Percentiles rank a stretch among this genome's conserved stretches.
phyloP scores from a whole-genome alignment of 2,797 vertebrate species.

The Phalanger gymnotis region DNA sequence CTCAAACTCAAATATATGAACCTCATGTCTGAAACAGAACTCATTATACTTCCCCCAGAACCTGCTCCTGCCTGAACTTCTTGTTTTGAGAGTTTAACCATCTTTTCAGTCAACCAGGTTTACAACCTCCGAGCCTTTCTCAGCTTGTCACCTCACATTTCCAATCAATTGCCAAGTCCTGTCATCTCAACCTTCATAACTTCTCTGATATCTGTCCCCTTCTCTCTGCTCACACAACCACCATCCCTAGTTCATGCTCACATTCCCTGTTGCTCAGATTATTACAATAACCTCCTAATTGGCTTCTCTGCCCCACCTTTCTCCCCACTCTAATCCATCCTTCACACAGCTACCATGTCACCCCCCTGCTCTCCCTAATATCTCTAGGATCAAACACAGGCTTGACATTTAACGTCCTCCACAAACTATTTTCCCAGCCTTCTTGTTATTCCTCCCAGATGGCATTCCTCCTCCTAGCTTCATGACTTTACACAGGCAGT shows the following conservation, averaged over 20 bases:
- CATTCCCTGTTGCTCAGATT: background rate
- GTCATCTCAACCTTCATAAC: background rate
- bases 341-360: background rate
- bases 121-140: background rate
- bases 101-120: background rate
- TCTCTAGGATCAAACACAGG: background rate
- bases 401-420: background rate
- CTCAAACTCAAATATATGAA: background rate
- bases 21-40: background rate
- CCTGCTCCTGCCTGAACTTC: background rate
- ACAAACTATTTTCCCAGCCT: background rate
- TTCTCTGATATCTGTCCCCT: background rate
- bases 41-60: background rate
- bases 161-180: background rate
- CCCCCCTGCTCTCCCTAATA: background rate
- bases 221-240: background rate
- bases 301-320: background rate
- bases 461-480: background rate
- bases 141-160: background rate
- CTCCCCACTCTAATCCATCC: background rate
- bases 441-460: background rate
- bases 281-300: background rate
- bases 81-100: background rate
- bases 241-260: background rate
- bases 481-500: background rate